Conservation (phyloP, 1,140 invertebrate species). For the Tetragonula clypearis region DNA sequence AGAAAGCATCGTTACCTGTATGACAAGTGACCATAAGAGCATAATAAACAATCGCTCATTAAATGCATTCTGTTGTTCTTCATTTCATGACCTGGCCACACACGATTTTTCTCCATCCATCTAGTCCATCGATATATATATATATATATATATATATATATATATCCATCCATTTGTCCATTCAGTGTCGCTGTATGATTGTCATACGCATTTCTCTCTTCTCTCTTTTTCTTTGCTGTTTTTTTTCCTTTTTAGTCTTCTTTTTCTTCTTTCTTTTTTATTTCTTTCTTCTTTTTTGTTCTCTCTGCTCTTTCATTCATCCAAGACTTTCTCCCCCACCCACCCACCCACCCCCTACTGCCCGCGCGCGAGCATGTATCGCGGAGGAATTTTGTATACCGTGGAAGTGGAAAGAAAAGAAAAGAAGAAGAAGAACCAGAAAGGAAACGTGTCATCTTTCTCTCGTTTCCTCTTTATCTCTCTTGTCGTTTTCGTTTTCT, state of each 20-base stretch:
- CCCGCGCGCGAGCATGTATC: not conserved
- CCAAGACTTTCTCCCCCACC: not conserved
- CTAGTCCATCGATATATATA: conserved; percentile 67
- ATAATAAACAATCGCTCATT: conserved; percentile 83
- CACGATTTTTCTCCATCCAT: conserved; percentile 65
- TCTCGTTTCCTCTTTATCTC: conserved; percentile 4
- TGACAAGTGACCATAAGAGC: conserved; percentile 83
- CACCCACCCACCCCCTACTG: no score
- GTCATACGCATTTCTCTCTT: conserved; percentile 55
- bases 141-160: conserved; percentile 54
- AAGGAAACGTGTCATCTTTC: not conserved
- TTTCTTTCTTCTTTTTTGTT: not conserved
- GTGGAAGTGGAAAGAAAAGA: no score
- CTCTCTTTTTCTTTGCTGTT: conserved; percentile 2
- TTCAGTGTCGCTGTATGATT: conserved; percentile 69
- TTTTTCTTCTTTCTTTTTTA: not conserved
- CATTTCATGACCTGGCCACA: conserved; percentile 81
- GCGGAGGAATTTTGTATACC: no score
- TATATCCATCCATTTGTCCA: conserved; percentile 61
- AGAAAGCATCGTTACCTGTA: conserved; percentile 83
- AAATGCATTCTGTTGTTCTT: conserved; percentile 83
- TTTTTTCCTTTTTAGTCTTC: no score
- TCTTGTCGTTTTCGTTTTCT: not conserved
- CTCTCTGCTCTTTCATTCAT: conserved; percentile 51
- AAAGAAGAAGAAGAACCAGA: no score